Evolutionary conservation across 2,113 vertebrate species (phyloP).

Genomic region (Leucopsar rothschildi): DNA sequence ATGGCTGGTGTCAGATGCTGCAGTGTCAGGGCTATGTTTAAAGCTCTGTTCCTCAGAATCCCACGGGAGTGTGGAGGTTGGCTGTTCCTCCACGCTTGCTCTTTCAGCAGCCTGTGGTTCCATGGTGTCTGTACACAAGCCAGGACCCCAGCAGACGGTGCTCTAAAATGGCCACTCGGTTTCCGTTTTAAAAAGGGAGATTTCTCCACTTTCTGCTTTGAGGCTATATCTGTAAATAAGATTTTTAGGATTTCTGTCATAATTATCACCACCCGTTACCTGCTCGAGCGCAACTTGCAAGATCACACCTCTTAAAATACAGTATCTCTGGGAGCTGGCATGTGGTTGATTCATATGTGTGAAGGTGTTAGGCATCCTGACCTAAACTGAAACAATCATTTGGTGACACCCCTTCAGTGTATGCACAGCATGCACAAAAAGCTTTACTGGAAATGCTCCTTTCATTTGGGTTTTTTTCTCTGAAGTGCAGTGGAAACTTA

Average conservation of each 20-base stretch:
- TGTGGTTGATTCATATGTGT: constrained; percentile 38
- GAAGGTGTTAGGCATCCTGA: constrained; percentile 52
- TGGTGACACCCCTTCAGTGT: neutral
- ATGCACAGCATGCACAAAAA: neutral
- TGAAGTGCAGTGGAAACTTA: constrained; percentile 23
- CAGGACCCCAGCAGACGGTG: neutral
- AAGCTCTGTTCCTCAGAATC: neutral
- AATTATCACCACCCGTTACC: neutral
- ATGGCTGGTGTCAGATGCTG: neutral
- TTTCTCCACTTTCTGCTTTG: neutral
- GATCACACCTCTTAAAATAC: constrained; percentile 15
- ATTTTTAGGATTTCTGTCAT: neutral
- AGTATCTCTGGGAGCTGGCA: constrained; percentile 4
- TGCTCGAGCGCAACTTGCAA: neutral
- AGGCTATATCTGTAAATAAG: neutral
- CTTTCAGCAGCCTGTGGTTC: neutral
- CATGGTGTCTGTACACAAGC: neutral
- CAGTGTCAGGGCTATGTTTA: neutral
- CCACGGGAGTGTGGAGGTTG: neutral
- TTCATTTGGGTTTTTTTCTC: neutral
- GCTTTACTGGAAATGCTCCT: constrained; percentile 19
- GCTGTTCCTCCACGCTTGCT: neutral
- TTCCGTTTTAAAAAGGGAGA: neutral
- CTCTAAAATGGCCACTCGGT: neutral
- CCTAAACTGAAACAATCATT: constrained; percentile 1